phyloP scores from a whole-genome alignment of 2,888 invertebrate genomes.

The Tinea semifulvella region DNA sequence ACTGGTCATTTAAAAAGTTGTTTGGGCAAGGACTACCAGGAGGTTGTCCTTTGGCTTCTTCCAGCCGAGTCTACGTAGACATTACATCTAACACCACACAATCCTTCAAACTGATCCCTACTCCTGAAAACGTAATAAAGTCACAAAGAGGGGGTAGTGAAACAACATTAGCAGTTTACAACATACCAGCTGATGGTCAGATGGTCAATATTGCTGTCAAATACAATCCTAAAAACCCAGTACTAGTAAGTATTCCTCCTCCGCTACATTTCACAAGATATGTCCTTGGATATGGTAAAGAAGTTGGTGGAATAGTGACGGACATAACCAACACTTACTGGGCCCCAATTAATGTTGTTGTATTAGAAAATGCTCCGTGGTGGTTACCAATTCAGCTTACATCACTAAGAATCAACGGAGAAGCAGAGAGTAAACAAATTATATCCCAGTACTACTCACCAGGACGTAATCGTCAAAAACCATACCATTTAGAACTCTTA shows the following conservation, averaged over 20 bases:
- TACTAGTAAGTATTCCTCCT: conserved; percentile 63
- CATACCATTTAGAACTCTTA: conserved; percentile 89
- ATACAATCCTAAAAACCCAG: conserved; percentile 50
- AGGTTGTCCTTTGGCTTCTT: conserved; percentile 81
- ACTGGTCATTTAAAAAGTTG: conserved; percentile 88
- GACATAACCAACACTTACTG: conserved; percentile 85
- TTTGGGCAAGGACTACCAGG: conserved; percentile 88
- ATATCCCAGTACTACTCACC: conserved; percentile 71
- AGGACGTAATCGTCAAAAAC: conserved; percentile 82
- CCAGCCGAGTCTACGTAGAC: conserved; percentile 85
- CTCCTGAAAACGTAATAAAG: conserved; percentile 63
- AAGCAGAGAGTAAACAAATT: conserved; percentile 65
- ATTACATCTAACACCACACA: conserved; percentile 70
- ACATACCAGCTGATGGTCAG: conserved; percentile 63
- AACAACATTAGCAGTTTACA: conserved; percentile 75
- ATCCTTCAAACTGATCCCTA: conserved; percentile 70
- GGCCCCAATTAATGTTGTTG: conserved; percentile 76
- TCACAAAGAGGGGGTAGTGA: conserved; percentile 76
- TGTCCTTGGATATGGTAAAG: conserved; percentile 90
- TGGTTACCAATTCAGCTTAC: conserved; percentile 90
- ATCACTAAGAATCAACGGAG: conserved; percentile 76
- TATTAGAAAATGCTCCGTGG: conserved; percentile 93
- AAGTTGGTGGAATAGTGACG: conserved; percentile 88
- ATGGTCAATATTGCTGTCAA: conserved; percentile 76
- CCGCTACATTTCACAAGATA: conserved; percentile 83